Evolutionary conservation across 1,140 invertebrate species (phyloP), one percentile per base, ranked within the genome.

Genomic region (Tetramorium alpestre): DNA sequence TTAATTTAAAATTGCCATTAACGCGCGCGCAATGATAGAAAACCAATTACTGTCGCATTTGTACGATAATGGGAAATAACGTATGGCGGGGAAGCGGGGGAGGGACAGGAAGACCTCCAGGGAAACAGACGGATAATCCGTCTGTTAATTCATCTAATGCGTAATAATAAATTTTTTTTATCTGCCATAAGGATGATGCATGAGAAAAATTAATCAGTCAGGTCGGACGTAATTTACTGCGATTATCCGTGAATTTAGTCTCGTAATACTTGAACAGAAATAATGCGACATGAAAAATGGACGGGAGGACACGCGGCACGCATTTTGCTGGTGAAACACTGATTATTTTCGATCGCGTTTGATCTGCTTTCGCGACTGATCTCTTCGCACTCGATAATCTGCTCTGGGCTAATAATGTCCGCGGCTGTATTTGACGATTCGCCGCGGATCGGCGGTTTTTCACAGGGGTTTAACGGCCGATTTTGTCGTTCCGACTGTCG

Each of bases 1-100:
- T 73, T 84, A 84, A 84, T 73, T 60, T 73, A 75, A 84, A 84
- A 60, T 73, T 73, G 70, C 54, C 54, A 82, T 73, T 82, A 73
- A 72, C 51, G 49, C 22, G 33, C 60, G 60, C 62, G 47, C 28
- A 81, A 58, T 60, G 51, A 82, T 82, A 82, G 80, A 60, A 82
- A 82, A 82, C 38, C 80, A 72, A 82, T 82, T 82, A 82, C 54
- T 47, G 67, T 69, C 67, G 38, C 54, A 72, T 47, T 72, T 54
- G 41, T 2, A 47, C 11, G 38, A 82, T 73, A 73, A 72, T 73
- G 41, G 41, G 41, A 65, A 73, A 73, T 73, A 56, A 73, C 65
- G 38, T 60, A 47, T 33, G 18, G 25, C 8, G 33, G 13, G 54
- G 44, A 13, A 11, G 33, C 3, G 1, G 22, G 7, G 18, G 44